Conservation (phyloP, 1,140 invertebrate genomes). For the Scaptomyza montana region DNA sequence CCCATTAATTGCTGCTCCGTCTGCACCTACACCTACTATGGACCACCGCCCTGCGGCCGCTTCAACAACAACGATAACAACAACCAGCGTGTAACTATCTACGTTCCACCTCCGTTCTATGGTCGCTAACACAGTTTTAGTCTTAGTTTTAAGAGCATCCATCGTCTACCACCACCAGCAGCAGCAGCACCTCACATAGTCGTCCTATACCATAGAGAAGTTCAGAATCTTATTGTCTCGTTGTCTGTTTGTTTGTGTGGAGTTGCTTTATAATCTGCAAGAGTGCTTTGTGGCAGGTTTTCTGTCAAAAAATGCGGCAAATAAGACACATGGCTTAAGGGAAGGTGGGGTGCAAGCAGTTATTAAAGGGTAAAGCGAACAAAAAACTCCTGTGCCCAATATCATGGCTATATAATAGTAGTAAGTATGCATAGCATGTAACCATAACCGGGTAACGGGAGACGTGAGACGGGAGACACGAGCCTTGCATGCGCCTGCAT, state of each 20-base stretch:
- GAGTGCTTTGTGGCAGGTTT: constrained; percentile 46
- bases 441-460: not conserved
- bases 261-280: constrained; percentile 47
- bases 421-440: not conserved
- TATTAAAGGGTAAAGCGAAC: not conserved
- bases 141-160: constrained; percentile 8
- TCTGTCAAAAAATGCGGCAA: constrained; percentile 68
- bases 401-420: constrained; percentile 1
- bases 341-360: not conserved
- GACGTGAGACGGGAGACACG: not conserved
- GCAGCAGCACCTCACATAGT: too few species aligned
- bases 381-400: not conserved
- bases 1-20: constrained; percentile 70
- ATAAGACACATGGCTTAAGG: constrained; percentile 38
- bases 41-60: constrained; percentile 71
- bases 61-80: constrained; percentile 31
- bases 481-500: not conserved
- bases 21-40: constrained; percentile 72
- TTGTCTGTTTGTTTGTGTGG: not conserved
- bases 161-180: too few species aligned
- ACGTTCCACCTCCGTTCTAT: constrained; percentile 68
- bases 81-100: constrained; percentile 56
- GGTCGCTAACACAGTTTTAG: constrained; percentile 40
- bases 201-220: constrained; percentile 6
- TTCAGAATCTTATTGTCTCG: not conserved